Evolutionary conservation across 2,797 vertebrate species (phyloP).

Genomic region (Otolemur crassicaudatus): DNA sequence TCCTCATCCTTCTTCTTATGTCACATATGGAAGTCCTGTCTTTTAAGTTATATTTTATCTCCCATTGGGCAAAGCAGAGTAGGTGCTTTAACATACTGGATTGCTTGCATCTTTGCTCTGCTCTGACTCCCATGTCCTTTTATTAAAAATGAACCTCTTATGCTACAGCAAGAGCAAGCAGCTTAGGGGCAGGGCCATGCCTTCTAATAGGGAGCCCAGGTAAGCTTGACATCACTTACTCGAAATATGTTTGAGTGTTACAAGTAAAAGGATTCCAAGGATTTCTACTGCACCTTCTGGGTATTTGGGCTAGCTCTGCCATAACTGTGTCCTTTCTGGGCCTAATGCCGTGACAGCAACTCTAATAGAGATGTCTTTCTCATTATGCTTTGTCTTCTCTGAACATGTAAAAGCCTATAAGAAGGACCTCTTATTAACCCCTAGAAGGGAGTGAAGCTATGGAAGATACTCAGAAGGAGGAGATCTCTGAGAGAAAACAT

Average conservation of each 20-base stretch:
- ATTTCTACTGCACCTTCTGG: neutral
- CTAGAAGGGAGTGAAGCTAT: neutral
- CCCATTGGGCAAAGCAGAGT: neutral
- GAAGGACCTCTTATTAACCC: neutral
- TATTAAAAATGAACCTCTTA: neutral
- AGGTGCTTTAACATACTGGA: neutral
- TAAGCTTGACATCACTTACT: neutral
- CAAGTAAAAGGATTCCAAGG: neutral
- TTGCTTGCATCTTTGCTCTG: neutral
- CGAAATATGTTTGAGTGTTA: slow-evolving; percentile 6
- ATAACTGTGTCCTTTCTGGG: neutral
- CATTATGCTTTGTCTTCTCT: neutral
- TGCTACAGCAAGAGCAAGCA: neutral
- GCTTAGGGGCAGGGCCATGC: neutral
- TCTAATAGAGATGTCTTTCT: neutral
- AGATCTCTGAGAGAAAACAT: neutral
- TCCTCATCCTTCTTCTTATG: neutral
- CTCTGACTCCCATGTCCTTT: neutral
- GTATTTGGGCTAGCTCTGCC: neutral
- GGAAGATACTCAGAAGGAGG: neutral
- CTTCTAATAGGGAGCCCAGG: neutral
- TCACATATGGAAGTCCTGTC: neutral
- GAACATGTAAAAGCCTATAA: neutral
- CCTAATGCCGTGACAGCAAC: neutral
- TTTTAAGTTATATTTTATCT: neutral